Percentiles rank a stretch among this genome's conserved stretches.
Conservation (phyloP, 1,140 invertebrate genomes). For the Campoletis sonorensis region DNA sequence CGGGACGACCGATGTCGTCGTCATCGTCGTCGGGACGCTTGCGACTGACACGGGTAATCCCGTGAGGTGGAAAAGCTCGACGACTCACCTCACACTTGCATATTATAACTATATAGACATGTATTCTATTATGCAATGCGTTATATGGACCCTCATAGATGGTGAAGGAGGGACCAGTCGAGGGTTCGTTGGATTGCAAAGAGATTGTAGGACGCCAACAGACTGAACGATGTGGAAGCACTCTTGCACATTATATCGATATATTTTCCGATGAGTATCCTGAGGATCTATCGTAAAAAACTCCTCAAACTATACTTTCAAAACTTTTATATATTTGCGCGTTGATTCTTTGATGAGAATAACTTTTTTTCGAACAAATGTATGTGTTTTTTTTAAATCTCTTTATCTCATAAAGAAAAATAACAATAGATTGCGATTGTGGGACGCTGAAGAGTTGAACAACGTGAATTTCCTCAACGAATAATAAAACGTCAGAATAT, state of each 20-base stretch:
- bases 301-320: no score
- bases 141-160: not conserved
- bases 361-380: no score
- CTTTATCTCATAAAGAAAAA: no score
- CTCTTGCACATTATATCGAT: not conserved
- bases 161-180: not conserved
- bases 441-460: no score
- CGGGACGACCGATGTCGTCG: constrained; percentile 22
- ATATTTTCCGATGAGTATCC: not conserved
- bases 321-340: not conserved
- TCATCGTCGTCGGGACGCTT: constrained; percentile 5
- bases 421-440: no score
- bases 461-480: no score
- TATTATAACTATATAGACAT: not conserved
- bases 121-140: constrained; percentile 2
- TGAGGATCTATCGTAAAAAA: no score
- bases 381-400: no score
- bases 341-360: not conserved
- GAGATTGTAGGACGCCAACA: not conserved
- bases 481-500: no score
- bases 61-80: constrained; percentile 19
- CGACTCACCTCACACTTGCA: not conserved
- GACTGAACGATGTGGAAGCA: not conserved
- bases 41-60: constrained; percentile 32
- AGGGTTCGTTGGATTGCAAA: constrained; percentile 7